Base-by-base conservation (phyloP, 2,888 invertebrate genomes). In the Meiosimyza platycephala region DNA sequence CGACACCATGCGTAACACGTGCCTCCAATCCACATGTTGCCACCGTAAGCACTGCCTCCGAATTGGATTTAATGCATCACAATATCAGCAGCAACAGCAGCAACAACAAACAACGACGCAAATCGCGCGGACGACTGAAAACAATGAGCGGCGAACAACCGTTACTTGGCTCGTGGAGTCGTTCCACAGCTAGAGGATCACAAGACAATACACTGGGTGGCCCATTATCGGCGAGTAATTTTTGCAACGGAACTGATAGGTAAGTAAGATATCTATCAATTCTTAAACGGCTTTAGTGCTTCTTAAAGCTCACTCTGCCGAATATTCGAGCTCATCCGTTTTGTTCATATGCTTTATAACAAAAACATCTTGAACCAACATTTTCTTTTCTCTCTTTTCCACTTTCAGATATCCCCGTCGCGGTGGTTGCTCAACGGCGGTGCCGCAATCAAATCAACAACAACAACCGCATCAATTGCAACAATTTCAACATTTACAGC, bases 231-330 rank as follows among this genome's bases (percentile, higher is more conserved):
- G 90, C 90, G 78, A 89, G 89, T 79, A 91, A 91, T 84, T 90
- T 90, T 82, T 92, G 91, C 86, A 91, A 91, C 87, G 91, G 91
- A 80, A 91, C 91, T 72, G 92, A 92, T 86, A 91, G 91, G 92
- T 91, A 82, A 88, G 87, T 78, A 15, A 3, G 13, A 40, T 16
- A n/a, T 16, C 15, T 40, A 40, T 40, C 5, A 7, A 1, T 5
- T 40, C 22, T 22, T 22, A 1, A 22, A 22, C 2, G 22, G 22
- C 22, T 2, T 1, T 3, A 22, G 22, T 22, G 22, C 1, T 22
- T 22, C 3, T 22, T n/a, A n/a, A n/a, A n/a, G n/a, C n/a, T n/a
- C n/a, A n/a, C n/a, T n/a, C n/a, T n/a, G n/a, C n/a, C n/a, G n/a
- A n/a, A n/a, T n/a, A n/a, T n/a, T n/a, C n/a, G n/a, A n/a, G n/a